These are phyloP conservation scores for Gymnoscelis rufifasciata DNA, from an alignment of 2,888 invertebrate species.

Conservation along the genomic window DNA sequence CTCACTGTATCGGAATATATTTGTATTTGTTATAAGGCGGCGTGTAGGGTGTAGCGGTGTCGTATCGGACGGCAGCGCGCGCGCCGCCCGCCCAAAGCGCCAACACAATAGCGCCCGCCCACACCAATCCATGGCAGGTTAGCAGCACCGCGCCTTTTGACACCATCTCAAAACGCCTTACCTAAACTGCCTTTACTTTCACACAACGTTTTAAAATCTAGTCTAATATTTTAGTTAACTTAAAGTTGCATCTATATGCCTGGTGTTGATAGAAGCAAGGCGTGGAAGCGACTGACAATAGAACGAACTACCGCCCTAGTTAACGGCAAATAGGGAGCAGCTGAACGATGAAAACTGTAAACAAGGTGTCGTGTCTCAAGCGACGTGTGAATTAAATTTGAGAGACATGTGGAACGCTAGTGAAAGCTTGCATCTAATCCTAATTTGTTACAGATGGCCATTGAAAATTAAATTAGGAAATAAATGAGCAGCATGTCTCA, in stretches of 20 bases:
- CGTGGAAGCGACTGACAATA: conserved; percentile 53
- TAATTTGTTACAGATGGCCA: neutral
- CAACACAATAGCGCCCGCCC: conserved; percentile 47
- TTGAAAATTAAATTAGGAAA: neutral
- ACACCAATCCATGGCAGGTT: conserved; percentile 55
- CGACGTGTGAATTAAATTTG: conserved; percentile 68
- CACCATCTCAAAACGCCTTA: conserved; percentile 40
- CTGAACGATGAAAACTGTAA: conserved; percentile 64
- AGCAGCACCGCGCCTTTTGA: conserved; percentile 46
- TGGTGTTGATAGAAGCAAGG: conserved; percentile 46
- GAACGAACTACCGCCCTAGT: conserved; percentile 49
- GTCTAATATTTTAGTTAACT: conserved; percentile 25
- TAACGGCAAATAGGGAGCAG: conserved; percentile 57
- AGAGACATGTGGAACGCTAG: conserved; percentile 37
- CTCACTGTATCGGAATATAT: conserved; percentile 68
- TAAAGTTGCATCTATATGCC: conserved; percentile 14
- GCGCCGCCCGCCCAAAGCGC: conserved; percentile 62
- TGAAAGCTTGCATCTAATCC: conserved; percentile 36
- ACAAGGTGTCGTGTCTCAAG: conserved; percentile 53
- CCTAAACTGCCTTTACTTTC: neutral
- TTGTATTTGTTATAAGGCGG: conserved; percentile 56
- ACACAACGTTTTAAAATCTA: neutral
- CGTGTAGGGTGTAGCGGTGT: conserved; percentile 65
- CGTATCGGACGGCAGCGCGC: conserved; percentile 53
- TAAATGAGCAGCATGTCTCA: too few species aligned